Evolutionary conservation across 2,888 invertebrate genomes (phyloP).

Genomic region (Onthophagus sagittarius): DNA sequence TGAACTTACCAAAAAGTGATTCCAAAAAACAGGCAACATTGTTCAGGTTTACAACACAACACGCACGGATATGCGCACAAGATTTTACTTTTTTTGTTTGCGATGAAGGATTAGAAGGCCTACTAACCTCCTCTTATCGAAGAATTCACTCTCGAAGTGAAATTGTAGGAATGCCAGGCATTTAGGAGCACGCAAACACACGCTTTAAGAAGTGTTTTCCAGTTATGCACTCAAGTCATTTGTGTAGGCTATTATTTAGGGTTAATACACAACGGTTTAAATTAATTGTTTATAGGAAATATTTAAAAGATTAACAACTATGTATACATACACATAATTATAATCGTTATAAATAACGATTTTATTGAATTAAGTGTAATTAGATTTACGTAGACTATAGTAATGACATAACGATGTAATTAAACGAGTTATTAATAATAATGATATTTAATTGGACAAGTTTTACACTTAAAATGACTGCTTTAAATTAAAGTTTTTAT

Average conservation of each 20-base stretch:
- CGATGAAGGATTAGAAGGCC: not conserved
- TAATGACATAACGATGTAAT: no score
- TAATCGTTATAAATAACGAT: no score
- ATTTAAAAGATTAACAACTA: no score
- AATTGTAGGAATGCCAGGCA: not conserved
- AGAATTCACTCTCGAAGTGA: not conserved
- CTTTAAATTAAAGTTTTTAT: no score
- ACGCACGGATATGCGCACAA: not conserved
- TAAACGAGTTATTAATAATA: no score
- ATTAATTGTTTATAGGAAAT: no score
- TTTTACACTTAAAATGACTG: no score
- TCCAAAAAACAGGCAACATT: not conserved
- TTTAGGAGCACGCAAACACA: not conserved
- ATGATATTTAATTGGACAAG: no score
- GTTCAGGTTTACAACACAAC: not conserved
- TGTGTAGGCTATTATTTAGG: not conserved
- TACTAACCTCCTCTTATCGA: not conserved
- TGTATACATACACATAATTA: no score
- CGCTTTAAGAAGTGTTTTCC: not conserved
- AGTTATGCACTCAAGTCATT: not conserved
- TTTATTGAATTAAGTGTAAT: no score
- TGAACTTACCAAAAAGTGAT: not conserved
- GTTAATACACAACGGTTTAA: not conserved
- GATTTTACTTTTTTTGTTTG: not conserved
- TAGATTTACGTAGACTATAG: no score